Base-by-base conservation (phyloP, 2,888 invertebrate genomes). In the Agapetus fuscipes region DNA sequence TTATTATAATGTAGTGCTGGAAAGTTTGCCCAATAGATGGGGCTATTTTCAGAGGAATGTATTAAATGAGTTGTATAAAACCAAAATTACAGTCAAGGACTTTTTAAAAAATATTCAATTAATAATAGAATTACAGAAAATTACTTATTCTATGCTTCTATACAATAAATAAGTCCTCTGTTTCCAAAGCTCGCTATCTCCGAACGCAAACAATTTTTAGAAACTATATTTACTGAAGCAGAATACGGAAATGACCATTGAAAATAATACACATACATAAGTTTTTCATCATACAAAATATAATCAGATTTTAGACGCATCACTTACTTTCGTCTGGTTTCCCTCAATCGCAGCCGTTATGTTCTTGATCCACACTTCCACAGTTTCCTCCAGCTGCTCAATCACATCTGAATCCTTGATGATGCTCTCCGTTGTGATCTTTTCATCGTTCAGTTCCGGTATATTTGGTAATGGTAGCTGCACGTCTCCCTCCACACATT, bases 401-500 rank as follows among this genome's bases (percentile, higher is more conserved):
- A 78, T 56, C 5, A 78, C 52, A 38, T 62, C 59, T 5, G 67
- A 59, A 54, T 79, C 67, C 1, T 64, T 53, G 1, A 71, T 53
- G 27, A 66, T 54, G 13, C 69, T 65, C 5, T 58, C 60, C 3
- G 57, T 49, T 0, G 57, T 60, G 2, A 56, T 50, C 0, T 59
- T 54, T 2, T 64, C 59, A 15, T 64, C 62, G 1, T 59, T 52
- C 13, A 79, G 54, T 13, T 68, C 64, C 0, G 75, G 66, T 34
- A 80, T 69, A 38, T 70, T 66, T 1, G 78, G 76, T 62, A 82
- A 71, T 0, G 75, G 74, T 14, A 83, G 58, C 16, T 79, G 72
- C 26, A 80, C 74, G 46, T 83, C 83, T n/a, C 80, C 81, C 56
- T 82, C 83, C 5, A 83, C 72, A 53, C 86, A 83, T 46, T 82